Conservation (phyloP, 37 sponge, comb jelly and placozoan species). For the Diacarnus erythraeanus region DNA sequence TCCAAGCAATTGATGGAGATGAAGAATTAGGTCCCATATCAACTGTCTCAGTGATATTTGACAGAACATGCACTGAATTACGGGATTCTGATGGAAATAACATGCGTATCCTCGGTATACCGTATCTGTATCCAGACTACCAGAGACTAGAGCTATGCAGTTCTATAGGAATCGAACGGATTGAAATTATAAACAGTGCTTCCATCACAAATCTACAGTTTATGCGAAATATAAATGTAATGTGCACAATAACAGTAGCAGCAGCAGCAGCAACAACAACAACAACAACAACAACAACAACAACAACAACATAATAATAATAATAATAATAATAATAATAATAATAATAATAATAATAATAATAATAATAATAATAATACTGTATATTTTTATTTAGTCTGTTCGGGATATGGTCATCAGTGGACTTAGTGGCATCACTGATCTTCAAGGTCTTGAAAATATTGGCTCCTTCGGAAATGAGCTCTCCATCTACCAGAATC, state of each 20-base stretch:
- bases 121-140: not conserved
- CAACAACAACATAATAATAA: too few relatives aligned
- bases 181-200: constrained; percentile 8
- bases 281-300: not conserved
- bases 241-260: too few relatives aligned
- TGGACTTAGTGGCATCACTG: constrained; percentile 13
- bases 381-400: constrained; percentile 17
- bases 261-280: too few relatives aligned
- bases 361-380: not conserved
- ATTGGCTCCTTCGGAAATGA: constrained; percentile 25
- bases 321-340: too few relatives aligned
- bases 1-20: constrained; percentile 41
- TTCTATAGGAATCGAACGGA: constrained; percentile 2
- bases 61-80: constrained; percentile 40
- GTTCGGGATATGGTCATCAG: constrained; percentile 27
- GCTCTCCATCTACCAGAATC: constrained; percentile 42
- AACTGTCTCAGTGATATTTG: constrained; percentile 10
- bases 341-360: too few relatives aligned
- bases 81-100: not conserved
- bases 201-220: constrained; percentile 16
- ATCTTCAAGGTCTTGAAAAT: constrained; percentile 66
- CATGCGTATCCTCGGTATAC: not conserved
- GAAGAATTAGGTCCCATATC: not conserved
- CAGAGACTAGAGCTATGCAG: constrained; percentile 30
- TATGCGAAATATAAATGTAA: constrained; percentile 31